Percentiles rank a stretch among this genome's conserved stretches.
Conservation (phyloP, 2,113 vertebrate species). For the Smithornis capensis region DNA sequence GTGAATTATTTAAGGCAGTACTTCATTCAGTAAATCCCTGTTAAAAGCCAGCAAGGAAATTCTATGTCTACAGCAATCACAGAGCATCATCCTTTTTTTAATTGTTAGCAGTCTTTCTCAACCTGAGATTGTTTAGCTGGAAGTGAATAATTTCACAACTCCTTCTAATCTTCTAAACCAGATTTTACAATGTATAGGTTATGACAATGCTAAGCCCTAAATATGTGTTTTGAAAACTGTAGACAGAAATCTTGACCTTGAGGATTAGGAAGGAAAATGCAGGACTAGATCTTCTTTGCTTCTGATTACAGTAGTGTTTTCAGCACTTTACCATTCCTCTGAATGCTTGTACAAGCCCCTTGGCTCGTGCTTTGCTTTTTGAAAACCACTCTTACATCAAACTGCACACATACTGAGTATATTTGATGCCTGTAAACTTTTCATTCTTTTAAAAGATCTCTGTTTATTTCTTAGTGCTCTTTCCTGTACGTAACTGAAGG, state of each 20-base stretch:
- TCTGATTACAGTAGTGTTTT: not conserved
- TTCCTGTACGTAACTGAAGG: not conserved
- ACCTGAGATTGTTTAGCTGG: not conserved
- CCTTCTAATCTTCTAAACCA: not conserved
- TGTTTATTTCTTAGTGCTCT: not conserved
- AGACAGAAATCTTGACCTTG: not conserved
- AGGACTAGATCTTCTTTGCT: not conserved
- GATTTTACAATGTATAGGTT: not conserved
- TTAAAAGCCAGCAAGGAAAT: not conserved
- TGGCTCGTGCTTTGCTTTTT: not conserved
- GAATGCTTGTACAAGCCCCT: not conserved
- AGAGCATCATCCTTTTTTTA: not conserved
- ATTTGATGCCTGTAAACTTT: not conserved
- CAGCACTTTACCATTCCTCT: not conserved
- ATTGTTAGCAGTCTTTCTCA: not conserved
- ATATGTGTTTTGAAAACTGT: not conserved
- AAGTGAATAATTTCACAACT: not conserved
- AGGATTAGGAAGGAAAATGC: not conserved
- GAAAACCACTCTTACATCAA: not conserved
- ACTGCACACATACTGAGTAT: not conserved
- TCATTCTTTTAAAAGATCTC: not conserved
- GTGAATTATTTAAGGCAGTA: not conserved
- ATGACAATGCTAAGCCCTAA: not conserved
- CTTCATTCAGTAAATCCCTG: not conserved
- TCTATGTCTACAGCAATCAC: not conserved